A percentile compares a stretch with the other conserved stretches of the same genome.
Evolutionary conservation across 2,888 invertebrate genomes (phyloP).

Genomic region (Pammene aurita): DNA sequence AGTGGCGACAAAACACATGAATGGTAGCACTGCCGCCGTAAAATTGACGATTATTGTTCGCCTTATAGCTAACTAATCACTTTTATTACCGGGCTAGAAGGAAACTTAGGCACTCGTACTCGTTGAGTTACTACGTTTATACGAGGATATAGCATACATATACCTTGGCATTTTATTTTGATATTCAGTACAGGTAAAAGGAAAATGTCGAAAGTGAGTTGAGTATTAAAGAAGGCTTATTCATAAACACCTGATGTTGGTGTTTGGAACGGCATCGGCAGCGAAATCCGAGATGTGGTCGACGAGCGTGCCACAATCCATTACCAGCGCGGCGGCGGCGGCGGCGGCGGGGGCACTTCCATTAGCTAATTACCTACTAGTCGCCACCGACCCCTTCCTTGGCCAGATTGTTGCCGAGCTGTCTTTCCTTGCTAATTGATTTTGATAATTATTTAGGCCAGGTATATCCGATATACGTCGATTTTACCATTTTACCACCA

Average conservation of each 20-base stretch:
- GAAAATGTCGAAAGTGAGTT: background rate
- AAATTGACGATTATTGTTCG: constrained; percentile 40
- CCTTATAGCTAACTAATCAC: constrained; percentile 31
- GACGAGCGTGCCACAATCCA: constrained; percentile 76
- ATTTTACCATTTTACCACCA: no score
- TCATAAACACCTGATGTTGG: constrained; percentile 12
- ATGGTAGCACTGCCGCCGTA: constrained; percentile 34
- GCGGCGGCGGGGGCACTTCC: constrained; percentile 56
- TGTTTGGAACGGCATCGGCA: constrained; percentile 43
- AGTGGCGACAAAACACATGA: constrained; percentile 28
- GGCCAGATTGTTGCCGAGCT: constrained; percentile 71
- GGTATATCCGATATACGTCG: background rate
- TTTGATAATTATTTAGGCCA: constrained; percentile 50
- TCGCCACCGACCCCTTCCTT: constrained; percentile 72
- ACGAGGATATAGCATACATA: background rate
- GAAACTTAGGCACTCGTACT: background rate
- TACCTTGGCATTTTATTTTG: background rate
- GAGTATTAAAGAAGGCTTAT: background rate
- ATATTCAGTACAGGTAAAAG: no score
- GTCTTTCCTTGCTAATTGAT: constrained; percentile 74
- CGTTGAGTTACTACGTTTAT: background rate
- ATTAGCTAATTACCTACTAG: constrained; percentile 80
- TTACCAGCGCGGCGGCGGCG: constrained; percentile 55
- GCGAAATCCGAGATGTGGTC: constrained; percentile 70
- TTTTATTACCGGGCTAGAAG: constrained; percentile 27